These are phyloP conservation scores for Prionailurus viverrinus DNA, from an alignment of 2,113 vertebrate genomes.

Conservation along the genomic window DNA sequence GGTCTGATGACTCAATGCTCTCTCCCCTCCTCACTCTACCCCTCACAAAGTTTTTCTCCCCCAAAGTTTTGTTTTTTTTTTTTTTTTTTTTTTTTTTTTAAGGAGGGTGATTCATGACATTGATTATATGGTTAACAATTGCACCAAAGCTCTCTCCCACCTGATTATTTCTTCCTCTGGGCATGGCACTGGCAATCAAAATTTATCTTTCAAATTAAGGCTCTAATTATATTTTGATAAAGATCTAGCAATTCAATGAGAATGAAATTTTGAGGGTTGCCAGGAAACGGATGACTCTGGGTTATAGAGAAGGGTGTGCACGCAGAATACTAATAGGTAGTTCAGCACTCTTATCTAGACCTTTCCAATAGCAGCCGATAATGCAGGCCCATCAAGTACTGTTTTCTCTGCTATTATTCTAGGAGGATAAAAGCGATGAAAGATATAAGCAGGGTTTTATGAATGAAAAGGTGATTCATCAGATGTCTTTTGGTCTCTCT, in stretches of 20 bases:
- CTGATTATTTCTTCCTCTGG: constrained; percentile 86
- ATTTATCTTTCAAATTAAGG: constrained; percentile 92
- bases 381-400: constrained; percentile 86
- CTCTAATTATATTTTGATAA: constrained; percentile 93
- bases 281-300: constrained; percentile 92
- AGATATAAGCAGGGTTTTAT: constrained; percentile 86
- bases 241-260: constrained; percentile 91
- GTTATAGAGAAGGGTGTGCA: constrained; percentile 89
- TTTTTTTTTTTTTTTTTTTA: constrained; percentile 1
- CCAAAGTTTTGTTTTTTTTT: constrained; percentile 35
- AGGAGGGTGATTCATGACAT: constrained; percentile 65
- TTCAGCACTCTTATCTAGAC: constrained; percentile 89
- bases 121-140: constrained; percentile 82
- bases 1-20: constrained; percentile 22
- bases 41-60: constrained; percentile 47
- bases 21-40: background rate
- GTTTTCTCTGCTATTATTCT: constrained; percentile 88
- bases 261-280: constrained; percentile 95
- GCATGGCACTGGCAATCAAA: constrained; percentile 87
- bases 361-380: constrained; percentile 88
- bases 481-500: constrained; percentile 73
- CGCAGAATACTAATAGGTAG: constrained; percentile 91
- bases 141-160: constrained; percentile 79
- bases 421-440: constrained; percentile 83
- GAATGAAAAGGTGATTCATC: constrained; percentile 86